These are phyloP conservation scores for Peromyscus maniculatus DNA, from an alignment of 2,113 vertebrate species.

Conservation along the genomic window DNA sequence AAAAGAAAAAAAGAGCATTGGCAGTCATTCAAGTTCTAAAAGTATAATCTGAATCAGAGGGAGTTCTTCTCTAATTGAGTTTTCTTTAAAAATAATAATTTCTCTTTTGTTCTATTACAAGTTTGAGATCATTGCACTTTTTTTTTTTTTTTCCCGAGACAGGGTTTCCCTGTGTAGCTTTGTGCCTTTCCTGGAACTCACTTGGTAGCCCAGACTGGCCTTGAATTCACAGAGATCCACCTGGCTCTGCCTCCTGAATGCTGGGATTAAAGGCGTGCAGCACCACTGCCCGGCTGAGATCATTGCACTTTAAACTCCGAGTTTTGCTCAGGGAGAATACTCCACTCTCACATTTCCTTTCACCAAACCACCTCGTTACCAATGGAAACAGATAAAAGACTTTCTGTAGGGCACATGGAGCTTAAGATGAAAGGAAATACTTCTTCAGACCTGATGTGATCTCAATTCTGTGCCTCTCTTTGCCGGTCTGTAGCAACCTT, in stretches of 20 bases:
- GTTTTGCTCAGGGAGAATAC: background rate
- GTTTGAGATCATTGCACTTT: background rate
- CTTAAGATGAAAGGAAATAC: background rate
- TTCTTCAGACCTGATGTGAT: background rate
- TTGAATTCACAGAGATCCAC: no score
- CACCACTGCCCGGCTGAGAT: no score
- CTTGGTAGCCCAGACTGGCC: no score
- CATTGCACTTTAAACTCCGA: background rate
- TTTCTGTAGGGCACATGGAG: background rate
- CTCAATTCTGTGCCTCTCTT: background rate
- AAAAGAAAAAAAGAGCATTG: background rate
- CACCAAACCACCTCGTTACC: background rate
- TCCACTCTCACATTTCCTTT: constrained; percentile 8
- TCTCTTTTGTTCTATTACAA: background rate
- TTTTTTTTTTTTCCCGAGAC: no score
- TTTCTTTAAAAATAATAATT: background rate
- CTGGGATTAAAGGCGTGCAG: no score
- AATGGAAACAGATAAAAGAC: background rate
- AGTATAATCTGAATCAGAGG: constrained; percentile 1
- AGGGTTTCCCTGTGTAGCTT: no score
- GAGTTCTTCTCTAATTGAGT: background rate
- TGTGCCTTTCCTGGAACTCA: no score
- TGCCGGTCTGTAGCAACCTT: background rate
- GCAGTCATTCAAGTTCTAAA: background rate
- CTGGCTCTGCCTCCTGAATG: no score